Percentiles rank a stretch among this genome's conserved stretches.
phyloP scores from a whole-genome alignment of 2,113 vertebrate species.

The Triplophysa tibetana region DNA sequence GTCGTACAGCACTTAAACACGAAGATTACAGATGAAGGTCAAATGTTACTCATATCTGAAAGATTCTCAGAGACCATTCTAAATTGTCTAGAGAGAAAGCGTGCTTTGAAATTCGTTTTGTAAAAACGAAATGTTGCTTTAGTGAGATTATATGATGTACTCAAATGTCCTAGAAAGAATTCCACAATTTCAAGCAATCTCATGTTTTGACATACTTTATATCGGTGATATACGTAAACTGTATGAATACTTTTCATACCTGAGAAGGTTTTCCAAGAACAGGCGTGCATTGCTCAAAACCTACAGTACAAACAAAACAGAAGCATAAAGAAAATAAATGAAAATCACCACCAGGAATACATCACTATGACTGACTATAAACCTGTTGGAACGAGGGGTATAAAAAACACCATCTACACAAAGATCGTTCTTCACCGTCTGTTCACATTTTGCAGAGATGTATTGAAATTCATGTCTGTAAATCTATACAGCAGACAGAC shows the following conservation, averaged over 20 bases:
- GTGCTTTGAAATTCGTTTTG: too few species aligned
- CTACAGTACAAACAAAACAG: constrained; percentile 65
- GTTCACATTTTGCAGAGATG: constrained; percentile 18
- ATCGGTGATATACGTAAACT: background rate
- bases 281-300: constrained; percentile 88
- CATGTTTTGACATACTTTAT: background rate
- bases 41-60: background rate
- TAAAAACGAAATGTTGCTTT: too few species aligned
- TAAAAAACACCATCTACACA: constrained; percentile 2
- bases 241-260: constrained; percentile 71
- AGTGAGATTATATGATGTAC: too few species aligned
- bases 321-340: constrained; percentile 16
- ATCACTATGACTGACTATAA: constrained; percentile 3
- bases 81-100: too few species aligned
- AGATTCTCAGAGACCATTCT: too few species aligned
- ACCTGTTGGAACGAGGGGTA: background rate
- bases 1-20: background rate
- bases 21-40: background rate
- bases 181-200: background rate
- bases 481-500: constrained; percentile 24
- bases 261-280: constrained; percentile 90
- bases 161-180: too few species aligned
- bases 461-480: constrained; percentile 14
- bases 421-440: constrained; percentile 27
- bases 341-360: constrained; percentile 8